Conservation (phyloP, 2,888 invertebrate genomes). For the Drosophila phalerata region DNA sequence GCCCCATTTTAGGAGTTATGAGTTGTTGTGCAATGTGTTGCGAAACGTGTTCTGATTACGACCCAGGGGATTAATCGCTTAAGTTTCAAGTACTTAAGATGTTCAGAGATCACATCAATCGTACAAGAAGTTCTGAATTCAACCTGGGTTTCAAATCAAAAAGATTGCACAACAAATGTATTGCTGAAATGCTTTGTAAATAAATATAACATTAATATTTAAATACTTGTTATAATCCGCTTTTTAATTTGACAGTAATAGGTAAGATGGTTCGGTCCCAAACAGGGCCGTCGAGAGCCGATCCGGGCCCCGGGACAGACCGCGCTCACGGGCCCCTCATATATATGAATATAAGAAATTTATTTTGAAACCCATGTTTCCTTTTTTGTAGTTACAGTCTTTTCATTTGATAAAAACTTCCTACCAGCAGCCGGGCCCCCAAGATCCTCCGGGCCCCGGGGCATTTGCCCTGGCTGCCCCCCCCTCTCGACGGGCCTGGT, state of each 20-base stretch:
- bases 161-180: not conserved
- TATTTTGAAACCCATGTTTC: too few species aligned
- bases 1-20: constrained; percentile 13
- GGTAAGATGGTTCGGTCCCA: too few species aligned
- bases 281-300: too few species aligned
- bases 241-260: not conserved
- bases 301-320: too few species aligned
- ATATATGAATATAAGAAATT: too few species aligned
- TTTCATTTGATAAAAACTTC: too few species aligned
- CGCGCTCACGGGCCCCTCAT: too few species aligned
- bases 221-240: not conserved
- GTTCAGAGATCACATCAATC: not conserved
- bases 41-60: not conserved
- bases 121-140: not conserved
- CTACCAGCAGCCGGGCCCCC: too few species aligned
- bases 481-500: too few species aligned
- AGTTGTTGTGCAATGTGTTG: constrained; percentile 14
- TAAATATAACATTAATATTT: not conserved
- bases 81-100: not conserved
- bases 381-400: too few species aligned
- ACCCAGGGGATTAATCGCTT: not conserved
- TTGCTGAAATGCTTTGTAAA: not conserved
- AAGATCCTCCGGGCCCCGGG: too few species aligned
- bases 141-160: not conserved
- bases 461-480: too few species aligned